Evolutionary conservation across 2,797 vertebrate genomes (phyloP).

Genomic region (Serranus cabrilla): DNA sequence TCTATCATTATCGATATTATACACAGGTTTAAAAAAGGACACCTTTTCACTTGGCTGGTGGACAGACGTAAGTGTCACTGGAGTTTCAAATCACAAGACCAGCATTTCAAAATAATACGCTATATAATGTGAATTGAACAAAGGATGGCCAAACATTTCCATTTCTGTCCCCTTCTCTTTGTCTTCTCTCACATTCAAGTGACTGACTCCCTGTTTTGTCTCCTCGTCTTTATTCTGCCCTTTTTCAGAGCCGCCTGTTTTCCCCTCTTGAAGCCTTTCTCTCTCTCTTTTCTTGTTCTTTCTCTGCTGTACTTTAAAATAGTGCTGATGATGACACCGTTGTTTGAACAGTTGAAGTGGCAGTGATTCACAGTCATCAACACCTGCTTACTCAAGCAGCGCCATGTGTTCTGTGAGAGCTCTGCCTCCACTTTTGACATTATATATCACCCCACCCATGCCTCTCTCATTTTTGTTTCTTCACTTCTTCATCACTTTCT

Average conservation of each 20-base stretch:
- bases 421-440: constrained; percentile 43
- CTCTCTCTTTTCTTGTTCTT: constrained; percentile 8
- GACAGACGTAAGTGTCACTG: constrained; percentile 11
- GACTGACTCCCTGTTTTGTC: background rate
- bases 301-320: constrained; percentile 43
- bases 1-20: constrained; percentile 9
- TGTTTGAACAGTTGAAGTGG: constrained; percentile 55
- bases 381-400: constrained; percentile 54
- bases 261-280: background rate
- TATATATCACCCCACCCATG: constrained; percentile 14
- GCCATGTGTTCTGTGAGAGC: constrained; percentile 12
- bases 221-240: no score
- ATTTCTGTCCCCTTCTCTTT: background rate
- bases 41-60: background rate
- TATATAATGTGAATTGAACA: background rate
- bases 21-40: constrained; percentile 2
- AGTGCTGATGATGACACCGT: constrained; percentile 43
- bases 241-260: background rate
- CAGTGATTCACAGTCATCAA: constrained; percentile 69
- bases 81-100: constrained; percentile 2
- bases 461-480: constrained; percentile 10
- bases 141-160: background rate
- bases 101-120: background rate
- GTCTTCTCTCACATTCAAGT: background rate
- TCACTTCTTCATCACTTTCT: constrained; percentile 1